phyloP scores from a whole-genome alignment of 2,113 vertebrate species.

The Fulmarus glacialis region DNA sequence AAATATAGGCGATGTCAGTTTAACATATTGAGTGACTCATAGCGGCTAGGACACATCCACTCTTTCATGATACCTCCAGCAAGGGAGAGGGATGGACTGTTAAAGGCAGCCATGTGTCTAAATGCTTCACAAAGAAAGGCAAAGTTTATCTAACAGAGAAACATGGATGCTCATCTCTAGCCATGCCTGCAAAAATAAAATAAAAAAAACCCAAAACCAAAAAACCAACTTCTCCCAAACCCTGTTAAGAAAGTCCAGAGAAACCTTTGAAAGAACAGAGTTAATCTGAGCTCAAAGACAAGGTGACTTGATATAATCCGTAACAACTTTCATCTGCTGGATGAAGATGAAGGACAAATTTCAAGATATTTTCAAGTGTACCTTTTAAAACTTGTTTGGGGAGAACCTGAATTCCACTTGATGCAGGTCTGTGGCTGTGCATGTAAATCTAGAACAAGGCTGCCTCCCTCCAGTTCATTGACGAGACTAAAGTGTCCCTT shows the following conservation, averaged over 20 bases:
- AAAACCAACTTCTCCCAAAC: not conserved
- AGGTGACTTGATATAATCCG: fast-evolving
- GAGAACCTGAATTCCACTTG: fast-evolving
- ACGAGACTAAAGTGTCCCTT: fast-evolving
- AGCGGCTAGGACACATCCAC: no score
- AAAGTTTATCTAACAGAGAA: not conserved
- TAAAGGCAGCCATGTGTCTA: fast-evolving
- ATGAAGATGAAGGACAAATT: not conserved
- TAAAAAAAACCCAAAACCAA: not conserved
- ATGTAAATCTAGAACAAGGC: not conserved
- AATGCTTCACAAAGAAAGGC: not conserved
- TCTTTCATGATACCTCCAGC: not conserved
- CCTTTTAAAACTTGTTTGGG: fast-evolving
- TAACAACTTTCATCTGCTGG: not conserved
- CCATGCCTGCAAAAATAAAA: fast-evolving
- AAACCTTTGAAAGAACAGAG: not conserved
- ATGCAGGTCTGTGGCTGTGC: fast-evolving
- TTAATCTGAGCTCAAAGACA: not conserved
- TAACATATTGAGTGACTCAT: fast-evolving
- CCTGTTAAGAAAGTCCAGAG: not conserved
- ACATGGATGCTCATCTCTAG: fast-evolving
- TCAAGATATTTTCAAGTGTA: fast-evolving
- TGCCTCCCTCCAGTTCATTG: not conserved
- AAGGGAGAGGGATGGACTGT: not conserved
- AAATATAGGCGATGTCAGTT: not conserved